phyloP scores from a whole-genome alignment of 2,797 vertebrate genomes.

The Dermochelys coriacea region DNA sequence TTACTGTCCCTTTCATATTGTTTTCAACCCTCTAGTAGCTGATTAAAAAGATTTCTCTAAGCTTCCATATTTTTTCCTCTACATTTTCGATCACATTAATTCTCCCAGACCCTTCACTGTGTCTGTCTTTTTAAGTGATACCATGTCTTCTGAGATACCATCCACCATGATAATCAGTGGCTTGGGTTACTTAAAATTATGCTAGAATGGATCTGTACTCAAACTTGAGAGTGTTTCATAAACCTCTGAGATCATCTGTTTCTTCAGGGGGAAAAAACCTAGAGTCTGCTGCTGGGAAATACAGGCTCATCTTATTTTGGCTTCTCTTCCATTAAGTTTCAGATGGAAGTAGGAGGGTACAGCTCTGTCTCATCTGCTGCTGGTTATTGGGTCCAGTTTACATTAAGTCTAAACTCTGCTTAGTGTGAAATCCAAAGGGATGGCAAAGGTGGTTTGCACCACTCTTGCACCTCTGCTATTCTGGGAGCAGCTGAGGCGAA shows the following conservation, averaged over 20 bases:
- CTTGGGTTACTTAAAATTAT: slow-evolving; percentile 45
- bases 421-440: background rate
- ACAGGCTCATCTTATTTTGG: background rate
- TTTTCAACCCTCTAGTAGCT: background rate
- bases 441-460: fast-evolving
- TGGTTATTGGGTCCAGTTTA: background rate
- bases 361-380: background rate
- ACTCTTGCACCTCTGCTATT: background rate
- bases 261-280: background rate
- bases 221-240: background rate
- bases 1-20: background rate
- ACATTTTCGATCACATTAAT: background rate
- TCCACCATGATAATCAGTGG: slow-evolving; percentile 32
- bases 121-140: slow-evolving; percentile 5
- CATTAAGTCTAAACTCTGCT: background rate
- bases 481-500: background rate
- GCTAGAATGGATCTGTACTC: background rate
- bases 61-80: background rate
- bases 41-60: slow-evolving; percentile 3
- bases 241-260: background rate
- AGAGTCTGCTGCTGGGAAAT: background rate
- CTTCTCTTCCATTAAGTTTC: background rate
- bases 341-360: background rate
- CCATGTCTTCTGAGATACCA: background rate
- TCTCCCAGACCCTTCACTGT: slow-evolving; percentile 4